Evolutionary conservation across 2,888 invertebrate species (phyloP), one percentile per base, ranked within the genome.

Genomic region (Ophion slaviceki): DNA sequence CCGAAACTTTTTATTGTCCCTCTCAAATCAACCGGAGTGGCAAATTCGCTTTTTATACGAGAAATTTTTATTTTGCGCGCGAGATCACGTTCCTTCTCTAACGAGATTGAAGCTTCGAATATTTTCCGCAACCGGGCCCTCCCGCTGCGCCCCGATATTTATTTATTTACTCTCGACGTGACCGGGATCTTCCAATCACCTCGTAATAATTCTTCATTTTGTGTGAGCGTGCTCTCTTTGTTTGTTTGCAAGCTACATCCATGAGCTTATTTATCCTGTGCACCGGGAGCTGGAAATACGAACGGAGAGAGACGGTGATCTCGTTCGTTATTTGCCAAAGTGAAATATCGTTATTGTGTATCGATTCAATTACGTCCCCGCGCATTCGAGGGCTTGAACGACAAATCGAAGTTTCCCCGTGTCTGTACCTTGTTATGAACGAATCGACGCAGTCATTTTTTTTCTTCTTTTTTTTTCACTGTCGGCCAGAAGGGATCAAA

Each of bases 331-430:
- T 86, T 84, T 84, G 80, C 78, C 74, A 74, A 76, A 75, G 79
- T 82, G 77, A 86, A 86, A 86, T 84, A 84, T 84, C 81, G 81
- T 67, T 77, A 75, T 77, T 70, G 86, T 66, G 82, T 85, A 85
- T 85, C 82, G 85, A 85, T 85, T 85, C 82, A 82, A 85, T 85
- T 82, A 82, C 78, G 82, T 70, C 68, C 7, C 67, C 64, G 62
- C 28, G 62, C 36, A 36, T 40, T 20, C 72, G 7, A 28, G 32
- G 20, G 72, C 40, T 24, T 59, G 59, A 45, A 24, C 62, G 59
- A 71, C 32, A 45, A 82, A 85, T 74, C 67, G 57, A 61, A 85
- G 72, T 78, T 78, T 78, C 53, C 45, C 57, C 62, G 24, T 74
- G 59, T 40, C 14, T 17, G 4, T 64, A 14, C 10, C 17, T 28